Base-by-base conservation (phyloP, 2,888 invertebrate genomes). In the Darwinula stevensoni region DNA sequence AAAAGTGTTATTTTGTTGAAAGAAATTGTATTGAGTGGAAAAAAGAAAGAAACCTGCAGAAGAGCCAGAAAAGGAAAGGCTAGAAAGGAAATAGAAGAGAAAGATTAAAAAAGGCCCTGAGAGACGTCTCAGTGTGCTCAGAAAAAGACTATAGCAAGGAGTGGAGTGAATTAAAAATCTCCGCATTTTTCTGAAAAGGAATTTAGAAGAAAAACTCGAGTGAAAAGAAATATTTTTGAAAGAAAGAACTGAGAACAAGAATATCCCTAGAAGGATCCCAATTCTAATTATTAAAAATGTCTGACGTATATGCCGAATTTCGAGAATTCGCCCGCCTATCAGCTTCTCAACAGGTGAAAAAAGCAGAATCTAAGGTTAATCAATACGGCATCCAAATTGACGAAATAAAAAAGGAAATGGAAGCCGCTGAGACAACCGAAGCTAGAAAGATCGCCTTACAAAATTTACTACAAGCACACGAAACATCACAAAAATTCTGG, bases 1-100 rank as follows among this genome's bases (percentile, higher is more conserved):
- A 22, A 22, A 22, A 22, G 22, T 22, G 22, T 22, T 22, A 22
- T 22, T 22, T 22, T 22, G 22, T 22, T 22, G 22, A 22, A 22
- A 22, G 22, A 22, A 22, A 22, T 22, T 22, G 22, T 22, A 22
- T 22, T 22, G 22, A 22, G 22, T 22, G 22, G 22, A 22, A 22
- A 22, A 22, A 22, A 22, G 22, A 22, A 22, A 22, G 22, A 22
- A 22, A 22, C 22, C 22, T 22, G 22, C 22, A 22, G 22, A 22
- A 22, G 22, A 22, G 22, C 22, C 22, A 22, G 22, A 22, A 22
- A 22, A 22, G 22, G 22, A 22, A 22, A 22, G 22, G 22, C 22
- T 22, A 22, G 22, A 22, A 22, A 22, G 22, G 22, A 22, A 22
- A 22, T 22, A 22, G 22, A 22, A 22, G 22, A 22, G 22, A 22